Conservation (phyloP, 2,113 vertebrate species). For the Amblyornis subalaris region DNA sequence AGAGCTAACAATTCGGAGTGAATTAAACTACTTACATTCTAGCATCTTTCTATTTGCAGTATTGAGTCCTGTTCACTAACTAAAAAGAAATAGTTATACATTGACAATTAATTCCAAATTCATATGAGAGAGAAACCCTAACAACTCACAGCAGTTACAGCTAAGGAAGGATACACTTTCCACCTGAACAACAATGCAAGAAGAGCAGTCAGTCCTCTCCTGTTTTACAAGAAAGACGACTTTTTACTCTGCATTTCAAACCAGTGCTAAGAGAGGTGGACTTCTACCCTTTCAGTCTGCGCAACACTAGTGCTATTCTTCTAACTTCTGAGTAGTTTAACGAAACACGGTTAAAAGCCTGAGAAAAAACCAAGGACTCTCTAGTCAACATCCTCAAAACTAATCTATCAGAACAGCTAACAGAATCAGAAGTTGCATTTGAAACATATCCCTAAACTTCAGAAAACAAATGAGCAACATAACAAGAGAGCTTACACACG, state of each 20-base stretch:
- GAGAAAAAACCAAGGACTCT: background rate
- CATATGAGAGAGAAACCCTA: background rate
- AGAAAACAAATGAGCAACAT: background rate
- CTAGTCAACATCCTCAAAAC: background rate
- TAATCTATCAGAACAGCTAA: background rate
- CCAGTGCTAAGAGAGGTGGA: background rate
- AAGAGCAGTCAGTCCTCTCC: background rate
- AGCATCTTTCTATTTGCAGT: background rate
- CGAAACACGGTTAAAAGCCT: background rate
- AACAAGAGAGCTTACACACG: background rate
- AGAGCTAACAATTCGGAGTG: background rate
- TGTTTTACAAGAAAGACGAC: background rate
- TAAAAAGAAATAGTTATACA: background rate
- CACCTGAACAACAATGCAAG: background rate
- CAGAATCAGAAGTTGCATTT: background rate
- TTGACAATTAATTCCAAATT: constrained; percentile 3
- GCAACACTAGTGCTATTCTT: background rate
- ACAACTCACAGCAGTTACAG: background rate
- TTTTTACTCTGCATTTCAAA: background rate
- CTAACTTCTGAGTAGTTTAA: background rate
- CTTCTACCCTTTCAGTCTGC: background rate
- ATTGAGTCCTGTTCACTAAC: background rate
- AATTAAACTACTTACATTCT: background rate
- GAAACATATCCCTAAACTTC: background rate
- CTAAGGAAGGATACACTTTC: background rate